phyloP scores from a whole-genome alignment of 2,888 invertebrate species.

The Yponomeuta malinellus region DNA sequence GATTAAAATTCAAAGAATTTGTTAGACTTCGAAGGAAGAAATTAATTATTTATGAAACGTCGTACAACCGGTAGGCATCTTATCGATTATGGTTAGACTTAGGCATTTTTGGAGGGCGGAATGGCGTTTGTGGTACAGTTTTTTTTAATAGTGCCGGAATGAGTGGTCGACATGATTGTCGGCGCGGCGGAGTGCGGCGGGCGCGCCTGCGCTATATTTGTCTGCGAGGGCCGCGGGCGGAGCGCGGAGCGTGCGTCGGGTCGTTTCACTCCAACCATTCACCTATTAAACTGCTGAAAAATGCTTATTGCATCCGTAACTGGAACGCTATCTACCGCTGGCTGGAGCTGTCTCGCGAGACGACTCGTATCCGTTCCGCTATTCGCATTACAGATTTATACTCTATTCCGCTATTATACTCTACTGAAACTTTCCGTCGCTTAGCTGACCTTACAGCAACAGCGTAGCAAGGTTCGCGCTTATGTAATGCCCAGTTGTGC shows the following conservation, averaged over 20 bases:
- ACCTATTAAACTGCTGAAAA: conserved; percentile 39
- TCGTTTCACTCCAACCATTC: conserved; percentile 45
- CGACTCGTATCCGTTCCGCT: not conserved
- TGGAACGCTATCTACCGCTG: conserved; percentile 4
- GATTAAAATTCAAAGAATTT: conserved; percentile 2
- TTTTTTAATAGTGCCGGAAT: conserved; percentile 22
- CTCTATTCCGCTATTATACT: not conserved
- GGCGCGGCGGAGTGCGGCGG: conserved; percentile 42
- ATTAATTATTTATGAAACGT: not conserved
- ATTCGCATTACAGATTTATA: not conserved
- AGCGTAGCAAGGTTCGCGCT: not conserved
- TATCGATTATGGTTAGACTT: not conserved
- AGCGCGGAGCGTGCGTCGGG: conserved; percentile 41
- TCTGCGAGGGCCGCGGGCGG: conserved; percentile 54
- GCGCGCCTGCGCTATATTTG: conserved; percentile 70
- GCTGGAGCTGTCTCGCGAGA: not conserved
- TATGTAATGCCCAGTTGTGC: not conserved
- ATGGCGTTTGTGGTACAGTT: not conserved
- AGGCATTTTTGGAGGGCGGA: not conserved
- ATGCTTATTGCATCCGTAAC: conserved; percentile 13
- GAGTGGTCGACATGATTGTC: conserved; percentile 33
- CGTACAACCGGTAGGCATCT: not conserved
- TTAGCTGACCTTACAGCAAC: not conserved
- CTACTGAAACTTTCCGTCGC: not conserved
- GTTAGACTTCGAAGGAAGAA: not conserved